Percentiles rank a stretch among this genome's conserved stretches.
phyloP scores from a whole-genome alignment of 2,888 invertebrate species.

The Odontomyia ornata region DNA sequence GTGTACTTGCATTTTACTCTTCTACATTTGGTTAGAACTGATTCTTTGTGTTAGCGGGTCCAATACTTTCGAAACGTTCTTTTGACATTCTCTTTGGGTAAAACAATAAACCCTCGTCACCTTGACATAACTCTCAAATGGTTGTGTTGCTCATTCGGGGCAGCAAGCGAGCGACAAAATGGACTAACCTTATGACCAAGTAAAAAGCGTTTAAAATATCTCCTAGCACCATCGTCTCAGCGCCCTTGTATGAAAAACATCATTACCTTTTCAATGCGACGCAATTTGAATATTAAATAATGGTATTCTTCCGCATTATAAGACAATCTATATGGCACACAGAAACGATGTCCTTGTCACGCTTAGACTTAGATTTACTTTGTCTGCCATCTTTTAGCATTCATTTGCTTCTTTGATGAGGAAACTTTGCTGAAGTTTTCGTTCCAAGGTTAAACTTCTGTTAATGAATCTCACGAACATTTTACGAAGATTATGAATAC shows the following conservation, averaged over 20 bases:
- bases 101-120: too few species aligned
- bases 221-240: background rate
- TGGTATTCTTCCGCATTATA: constrained; percentile 1
- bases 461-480: constrained; percentile 13
- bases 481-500: constrained; percentile 16
- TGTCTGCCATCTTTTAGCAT: background rate
- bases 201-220: background rate
- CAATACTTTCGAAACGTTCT: too few species aligned
- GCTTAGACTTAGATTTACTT: background rate
- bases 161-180: too few species aligned
- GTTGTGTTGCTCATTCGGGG: too few species aligned
- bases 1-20: too few species aligned
- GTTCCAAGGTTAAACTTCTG: constrained; percentile 16
- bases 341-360: constrained; percentile 13
- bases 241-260: background rate
- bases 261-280: constrained; percentile 8
- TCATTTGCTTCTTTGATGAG: constrained; percentile 16
- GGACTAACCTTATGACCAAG: background rate
- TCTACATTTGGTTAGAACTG: too few species aligned
- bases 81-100: too few species aligned
- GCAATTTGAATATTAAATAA: constrained; percentile 28
- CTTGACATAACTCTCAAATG: too few species aligned
- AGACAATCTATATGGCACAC: background rate
- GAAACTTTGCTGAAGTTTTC: constrained; percentile 11
- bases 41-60: too few species aligned